Evolutionary conservation across 2,888 invertebrate species (phyloP), one percentile per base, ranked within the genome.

Genomic region (Bombylius major): DNA sequence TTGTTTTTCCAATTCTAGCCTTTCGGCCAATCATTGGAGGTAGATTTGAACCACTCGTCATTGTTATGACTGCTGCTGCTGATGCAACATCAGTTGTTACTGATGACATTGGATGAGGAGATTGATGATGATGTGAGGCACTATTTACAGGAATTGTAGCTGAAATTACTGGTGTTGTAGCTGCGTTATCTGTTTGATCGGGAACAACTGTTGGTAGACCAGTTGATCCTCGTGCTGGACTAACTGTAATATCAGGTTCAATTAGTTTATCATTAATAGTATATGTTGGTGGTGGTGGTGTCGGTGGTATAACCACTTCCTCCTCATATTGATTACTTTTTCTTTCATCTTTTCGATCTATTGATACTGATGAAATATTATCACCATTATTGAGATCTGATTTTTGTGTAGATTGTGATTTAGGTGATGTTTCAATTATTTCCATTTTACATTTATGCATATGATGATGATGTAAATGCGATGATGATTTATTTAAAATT

Each of bases 151-250:
- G 36, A 33, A 55, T 56, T 11, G 47, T 39, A 23, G 23, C 23
- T 42, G 39, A 11, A 11, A 42, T 42, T 11, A 42, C 39, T 44
- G 59, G 60, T 57, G 56, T 54, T 39, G 51, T 55, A 31, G 64
- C 54, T 47, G 58, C 58, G 12, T 59, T 54, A 32, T 60, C 59
- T n/a, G 75, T 73, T 23, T 80, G 80, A 59, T 60, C 46, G 63
- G 82, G 82, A 11, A 81, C 81, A 11, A 81, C 81, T 1, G 80
- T 79, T 60, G 82, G 83, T 62, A 81, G 80, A 3, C 82, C 83
- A 6, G 82, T 83, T 8, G 83, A 83, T 31, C 84, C 84, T 8
- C 84, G 75, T 5, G 84, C 84, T n/a, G 54, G 84, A 52, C 83
- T 84, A 1, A 84, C 62, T 47, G 64, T 64, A 32, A 65, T 61